Conservation (phyloP, 2,797 vertebrate genomes). For the Typhlichthys eigenmanni region DNA sequence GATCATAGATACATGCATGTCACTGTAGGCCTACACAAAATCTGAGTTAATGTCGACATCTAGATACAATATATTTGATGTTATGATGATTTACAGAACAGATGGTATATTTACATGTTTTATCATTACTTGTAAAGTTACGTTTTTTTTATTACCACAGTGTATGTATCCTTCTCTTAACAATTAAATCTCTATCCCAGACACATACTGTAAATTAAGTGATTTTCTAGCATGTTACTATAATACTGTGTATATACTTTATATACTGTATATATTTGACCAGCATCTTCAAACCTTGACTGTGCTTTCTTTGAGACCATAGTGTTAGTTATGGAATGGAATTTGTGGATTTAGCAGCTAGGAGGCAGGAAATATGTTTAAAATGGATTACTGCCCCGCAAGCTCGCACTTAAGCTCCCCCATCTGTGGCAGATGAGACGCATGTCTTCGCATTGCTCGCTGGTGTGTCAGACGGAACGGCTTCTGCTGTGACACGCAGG, state of each 20-base stretch:
- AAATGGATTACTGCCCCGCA: slow-evolving; percentile 32
- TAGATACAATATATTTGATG: background rate
- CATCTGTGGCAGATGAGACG: slow-evolving; percentile 18
- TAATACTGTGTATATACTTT: no score
- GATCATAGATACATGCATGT: no score
- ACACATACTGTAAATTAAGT: no score
- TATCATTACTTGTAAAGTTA: background rate
- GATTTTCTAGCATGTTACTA: no score
- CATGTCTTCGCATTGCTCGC: slow-evolving; percentile 18
- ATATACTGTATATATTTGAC: slow-evolving; percentile 4
- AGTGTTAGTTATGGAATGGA: slow-evolving; percentile 12
- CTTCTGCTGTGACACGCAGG: slow-evolving; percentile 18
- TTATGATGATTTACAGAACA: slow-evolving; percentile 1
- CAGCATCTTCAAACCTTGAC: slow-evolving; percentile 12
- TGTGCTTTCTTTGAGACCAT: slow-evolving; percentile 5
- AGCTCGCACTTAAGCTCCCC: slow-evolving; percentile 27
- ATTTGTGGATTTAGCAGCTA: slow-evolving; percentile 10
- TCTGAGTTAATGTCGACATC: no score
- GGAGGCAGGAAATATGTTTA: slow-evolving; percentile 27
- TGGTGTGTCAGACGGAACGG: slow-evolving; percentile 37
- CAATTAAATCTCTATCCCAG: slow-evolving; percentile 11
- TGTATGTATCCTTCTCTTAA: background rate
- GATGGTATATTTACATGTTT: background rate
- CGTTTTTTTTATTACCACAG: no score
- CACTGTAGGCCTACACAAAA: no score